These are phyloP conservation scores for Aphis craccivora DNA, from an alignment of 1,140 invertebrate genomes.

Conservation along the genomic window DNA sequence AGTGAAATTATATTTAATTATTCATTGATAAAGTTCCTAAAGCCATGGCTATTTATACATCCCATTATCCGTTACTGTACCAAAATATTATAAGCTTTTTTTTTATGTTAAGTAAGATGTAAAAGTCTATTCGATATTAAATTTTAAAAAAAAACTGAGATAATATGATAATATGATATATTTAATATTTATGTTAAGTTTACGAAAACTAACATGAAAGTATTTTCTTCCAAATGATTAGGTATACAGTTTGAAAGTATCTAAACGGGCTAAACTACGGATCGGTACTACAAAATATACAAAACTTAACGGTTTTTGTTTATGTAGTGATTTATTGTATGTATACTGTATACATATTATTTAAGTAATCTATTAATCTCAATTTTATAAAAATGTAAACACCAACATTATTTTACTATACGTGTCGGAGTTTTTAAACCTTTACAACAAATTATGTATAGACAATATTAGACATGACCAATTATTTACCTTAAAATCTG, in stretches of 20 bases:
- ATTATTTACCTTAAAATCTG: neutral
- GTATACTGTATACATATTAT: no score
- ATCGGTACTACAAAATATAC: neutral
- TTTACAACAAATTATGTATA: neutral
- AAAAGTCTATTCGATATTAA: neutral
- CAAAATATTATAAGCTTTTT: neutral
- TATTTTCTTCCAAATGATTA: neutral
- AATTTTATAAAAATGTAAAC: neutral
- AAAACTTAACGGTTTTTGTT: neutral
- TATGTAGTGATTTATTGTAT: neutral
- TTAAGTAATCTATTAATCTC: neutral
- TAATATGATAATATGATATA: neutral
- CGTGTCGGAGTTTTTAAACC: neutral
- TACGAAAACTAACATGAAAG: neutral
- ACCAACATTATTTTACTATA: neutral
- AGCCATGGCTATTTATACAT: neutral
- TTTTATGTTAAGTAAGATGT: neutral
- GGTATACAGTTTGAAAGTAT: neutral
- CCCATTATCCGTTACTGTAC: neutral
- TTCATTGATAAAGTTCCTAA: slow-evolving; percentile 5
- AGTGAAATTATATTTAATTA: neutral
- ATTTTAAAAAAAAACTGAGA: neutral
- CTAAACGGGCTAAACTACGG: neutral
- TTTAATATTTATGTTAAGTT: neutral
- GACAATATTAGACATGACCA: neutral